These are phyloP conservation scores for Drosophila lacteicornis DNA, from an alignment of 1,140 invertebrate species.

Conservation along the genomic window DNA sequence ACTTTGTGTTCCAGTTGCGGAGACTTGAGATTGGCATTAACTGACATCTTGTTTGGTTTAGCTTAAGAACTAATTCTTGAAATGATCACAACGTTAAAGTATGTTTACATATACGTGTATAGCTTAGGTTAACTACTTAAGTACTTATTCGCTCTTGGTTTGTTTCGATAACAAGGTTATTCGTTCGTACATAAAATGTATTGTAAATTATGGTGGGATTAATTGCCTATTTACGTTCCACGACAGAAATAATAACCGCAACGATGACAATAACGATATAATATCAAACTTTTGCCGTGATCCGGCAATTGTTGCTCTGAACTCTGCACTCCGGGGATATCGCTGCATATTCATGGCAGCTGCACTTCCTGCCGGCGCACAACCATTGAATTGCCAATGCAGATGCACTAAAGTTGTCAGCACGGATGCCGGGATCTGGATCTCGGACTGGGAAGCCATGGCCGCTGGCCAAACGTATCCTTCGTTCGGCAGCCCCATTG, in stretches of 20 bases:
- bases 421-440: slow-evolving; percentile 29
- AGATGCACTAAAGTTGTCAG: slow-evolving; percentile 47
- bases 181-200: slow-evolving; percentile 71
- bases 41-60: slow-evolving; percentile 40
- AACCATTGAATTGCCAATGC: slow-evolving; percentile 59
- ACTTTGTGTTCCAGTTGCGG: slow-evolving; percentile 38
- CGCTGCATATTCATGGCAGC: slow-evolving; percentile 55
- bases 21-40: slow-evolving; percentile 49
- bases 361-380: slow-evolving; percentile 37
- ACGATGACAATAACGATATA: slow-evolving; percentile 15
- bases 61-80: slow-evolving; percentile 79
- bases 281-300: slow-evolving; percentile 26
- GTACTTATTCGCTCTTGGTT: slow-evolving; percentile 40
- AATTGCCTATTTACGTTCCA: slow-evolving; percentile 80
- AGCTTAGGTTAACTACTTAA: slow-evolving; percentile 55
- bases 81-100: slow-evolving; percentile 83
- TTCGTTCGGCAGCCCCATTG: slow-evolving; percentile 18
- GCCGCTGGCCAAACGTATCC: slow-evolving; percentile 26
- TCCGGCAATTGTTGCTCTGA: slow-evolving; percentile 34
- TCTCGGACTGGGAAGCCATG: slow-evolving; percentile 7
- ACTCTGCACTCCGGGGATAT: not conserved
- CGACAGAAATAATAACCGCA: slow-evolving; percentile 40
- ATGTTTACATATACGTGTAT: slow-evolving; percentile 60
- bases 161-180: slow-evolving; percentile 54
- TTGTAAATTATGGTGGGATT: slow-evolving; percentile 85